Conservation (phyloP, 2,797 vertebrate species). For the Percopsis omiscomaycus region DNA sequence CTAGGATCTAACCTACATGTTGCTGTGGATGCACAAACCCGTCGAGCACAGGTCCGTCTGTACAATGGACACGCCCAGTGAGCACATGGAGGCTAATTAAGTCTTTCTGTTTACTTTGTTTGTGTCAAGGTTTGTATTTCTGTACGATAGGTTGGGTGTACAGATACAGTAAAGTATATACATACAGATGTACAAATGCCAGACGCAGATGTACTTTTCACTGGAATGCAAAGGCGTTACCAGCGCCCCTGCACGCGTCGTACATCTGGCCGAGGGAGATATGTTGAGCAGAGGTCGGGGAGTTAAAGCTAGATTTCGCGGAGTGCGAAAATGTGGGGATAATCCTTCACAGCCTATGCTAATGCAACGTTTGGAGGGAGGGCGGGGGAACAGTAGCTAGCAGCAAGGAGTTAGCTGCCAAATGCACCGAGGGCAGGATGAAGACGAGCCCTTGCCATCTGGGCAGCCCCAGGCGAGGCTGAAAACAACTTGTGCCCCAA, state of each 20-base stretch:
- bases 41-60: neutral
- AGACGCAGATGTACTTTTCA: slow-evolving; percentile 16
- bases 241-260: neutral
- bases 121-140: too few species aligned
- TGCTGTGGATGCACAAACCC: neutral
- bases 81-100: slow-evolving; percentile 19
- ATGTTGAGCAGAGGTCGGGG: slow-evolving; percentile 31
- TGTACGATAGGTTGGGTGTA: neutral
- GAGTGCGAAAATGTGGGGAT: slow-evolving; percentile 43
- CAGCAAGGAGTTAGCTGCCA: slow-evolving; percentile 68
- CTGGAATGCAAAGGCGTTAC: neutral
- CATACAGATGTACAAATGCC: slow-evolving; percentile 31
- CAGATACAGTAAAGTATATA: too few species aligned
- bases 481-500: slow-evolving; percentile 61
- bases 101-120: slow-evolving; percentile 4
- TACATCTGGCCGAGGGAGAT: slow-evolving; percentile 29
- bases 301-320: slow-evolving; percentile 24
- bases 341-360: slow-evolving; percentile 46
- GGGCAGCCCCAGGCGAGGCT: slow-evolving; percentile 67
- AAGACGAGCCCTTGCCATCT: slow-evolving; percentile 68
- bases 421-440: slow-evolving; percentile 65
- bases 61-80: neutral
- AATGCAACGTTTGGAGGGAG: slow-evolving; percentile 32
- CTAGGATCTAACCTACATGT: slow-evolving; percentile 29
- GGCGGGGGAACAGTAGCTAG: slow-evolving; percentile 53